Base-by-base conservation (phyloP, 2,113 vertebrate species). In the Cololabis saira region DNA sequence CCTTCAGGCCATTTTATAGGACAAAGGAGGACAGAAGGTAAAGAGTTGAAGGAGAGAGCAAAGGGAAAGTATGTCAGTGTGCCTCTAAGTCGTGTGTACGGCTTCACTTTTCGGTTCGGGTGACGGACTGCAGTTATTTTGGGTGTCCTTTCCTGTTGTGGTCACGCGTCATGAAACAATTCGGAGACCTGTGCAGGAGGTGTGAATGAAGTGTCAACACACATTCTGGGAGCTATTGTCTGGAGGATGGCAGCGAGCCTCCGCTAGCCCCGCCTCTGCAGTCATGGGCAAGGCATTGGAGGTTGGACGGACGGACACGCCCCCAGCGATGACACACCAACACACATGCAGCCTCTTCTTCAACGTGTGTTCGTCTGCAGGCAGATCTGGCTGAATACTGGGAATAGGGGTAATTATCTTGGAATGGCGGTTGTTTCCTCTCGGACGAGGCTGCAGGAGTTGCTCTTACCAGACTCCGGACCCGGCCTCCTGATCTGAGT, bases 231-330 rank as follows among this genome's bases (percentile, higher is more conserved):
- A 52, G 73, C 76, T 86, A 88, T 91, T 90, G 90, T 91, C 87
- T 90, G 78, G 66, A 84, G 83, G 80, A 85, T 88, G 83, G 68
- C 76, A 62, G 61, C 44, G 73, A 86, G 81, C 54, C 69, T 33
- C 55, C 74, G 45, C 43, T 78, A 61, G 85, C 88, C 87, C 88
- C 86, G 89, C 88, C 85, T 83, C 85, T 86, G 85, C 90, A 87
- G 86, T 85, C 74, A 66, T 64, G 66, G 75, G 42, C 81, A 68
- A 70, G 58, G 74, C 65, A 74, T 58, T 53, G 61, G 50, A 70
- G 79, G 72, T 40, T 54, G 74, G 78, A 61, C 14, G n/a, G 62
- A 71, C 54, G 72, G 67, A 14, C 67, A 67, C 67, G n/a, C 82
- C 84, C 67, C 74, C 64, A 2, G n/a, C 15, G 14, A 58, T 73